Conservation (phyloP, 2,113 vertebrate species). For the Mustela nigripes region DNA sequence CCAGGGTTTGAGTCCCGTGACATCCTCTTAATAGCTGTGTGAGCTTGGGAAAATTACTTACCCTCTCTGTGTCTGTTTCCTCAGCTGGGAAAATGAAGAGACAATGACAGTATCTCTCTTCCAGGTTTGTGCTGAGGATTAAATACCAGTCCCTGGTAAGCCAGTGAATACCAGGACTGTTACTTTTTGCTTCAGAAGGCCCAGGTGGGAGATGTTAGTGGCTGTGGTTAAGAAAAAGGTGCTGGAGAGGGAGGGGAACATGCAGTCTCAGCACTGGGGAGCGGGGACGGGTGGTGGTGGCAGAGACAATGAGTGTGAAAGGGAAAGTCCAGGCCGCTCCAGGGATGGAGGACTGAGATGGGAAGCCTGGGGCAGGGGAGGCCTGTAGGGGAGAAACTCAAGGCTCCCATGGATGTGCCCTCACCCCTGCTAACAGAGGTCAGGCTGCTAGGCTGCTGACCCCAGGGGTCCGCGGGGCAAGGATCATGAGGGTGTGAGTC, state of each 20-base stretch:
- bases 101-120: background rate
- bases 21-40: background rate
- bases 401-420: too few relatives aligned
- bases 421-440: accelerated
- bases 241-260: background rate
- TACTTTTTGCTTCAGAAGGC: background rate
- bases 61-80: background rate
- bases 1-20: background rate
- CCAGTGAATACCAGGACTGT: background rate
- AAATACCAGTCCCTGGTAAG: background rate
- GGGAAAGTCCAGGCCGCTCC: accelerated
- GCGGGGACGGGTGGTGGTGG: too few relatives aligned
- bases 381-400: background rate
- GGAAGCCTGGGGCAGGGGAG: too few relatives aligned
- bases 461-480: background rate
- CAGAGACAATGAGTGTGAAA: background rate
- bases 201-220: accelerated
- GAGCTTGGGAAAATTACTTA: background rate
- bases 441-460: background rate
- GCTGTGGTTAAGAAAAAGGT: background rate
- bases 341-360: background rate
- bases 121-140: background rate
- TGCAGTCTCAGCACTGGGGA: accelerated
- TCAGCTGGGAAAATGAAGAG: background rate
- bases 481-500: accelerated